Conservation (phyloP, 2,888 invertebrate genomes). For the Boloria selene region DNA sequence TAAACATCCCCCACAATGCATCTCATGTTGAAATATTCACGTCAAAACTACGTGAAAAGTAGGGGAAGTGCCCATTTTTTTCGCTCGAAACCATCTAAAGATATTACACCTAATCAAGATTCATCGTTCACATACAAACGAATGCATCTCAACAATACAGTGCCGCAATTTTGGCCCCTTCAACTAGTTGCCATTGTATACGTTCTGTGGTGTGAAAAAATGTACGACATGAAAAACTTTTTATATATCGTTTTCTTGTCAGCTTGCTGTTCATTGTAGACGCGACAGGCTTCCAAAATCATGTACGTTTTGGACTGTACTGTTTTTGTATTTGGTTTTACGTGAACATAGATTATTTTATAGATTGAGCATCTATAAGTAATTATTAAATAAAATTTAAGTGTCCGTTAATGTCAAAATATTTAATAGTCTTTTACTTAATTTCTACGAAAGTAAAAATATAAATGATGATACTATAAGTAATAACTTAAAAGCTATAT, state of each 20-base stretch:
- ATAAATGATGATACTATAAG: no score
- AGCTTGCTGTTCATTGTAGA: conserved; percentile 14
- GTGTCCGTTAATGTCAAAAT: no score
- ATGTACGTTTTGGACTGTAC: conserved; percentile 7
- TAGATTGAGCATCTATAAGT: background rate
- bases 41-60: conserved; percentile 9
- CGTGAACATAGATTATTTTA: background rate
- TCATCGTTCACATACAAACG: conserved; percentile 39
- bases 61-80: conserved; percentile 22
- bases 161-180: conserved; percentile 39
- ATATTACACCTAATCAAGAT: conserved; percentile 39
- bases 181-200: conserved; percentile 33
- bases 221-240: conserved; percentile 24
- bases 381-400: no score
- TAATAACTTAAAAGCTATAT: no score
- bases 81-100: conserved; percentile 24
- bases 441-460: no score
- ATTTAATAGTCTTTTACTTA: no score
- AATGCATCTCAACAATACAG: conserved; percentile 42
- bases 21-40: conserved; percentile 10
- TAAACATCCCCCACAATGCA: background rate
- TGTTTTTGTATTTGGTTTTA: conserved; percentile 2
- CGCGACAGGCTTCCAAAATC: conserved; percentile 13
- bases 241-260: conserved; percentile 31
- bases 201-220: conserved; percentile 26